Percentiles rank a stretch among this genome's conserved stretches.
phyloP scores from a whole-genome alignment of 1,140 invertebrate species.

The Babylonia areolata region DNA sequence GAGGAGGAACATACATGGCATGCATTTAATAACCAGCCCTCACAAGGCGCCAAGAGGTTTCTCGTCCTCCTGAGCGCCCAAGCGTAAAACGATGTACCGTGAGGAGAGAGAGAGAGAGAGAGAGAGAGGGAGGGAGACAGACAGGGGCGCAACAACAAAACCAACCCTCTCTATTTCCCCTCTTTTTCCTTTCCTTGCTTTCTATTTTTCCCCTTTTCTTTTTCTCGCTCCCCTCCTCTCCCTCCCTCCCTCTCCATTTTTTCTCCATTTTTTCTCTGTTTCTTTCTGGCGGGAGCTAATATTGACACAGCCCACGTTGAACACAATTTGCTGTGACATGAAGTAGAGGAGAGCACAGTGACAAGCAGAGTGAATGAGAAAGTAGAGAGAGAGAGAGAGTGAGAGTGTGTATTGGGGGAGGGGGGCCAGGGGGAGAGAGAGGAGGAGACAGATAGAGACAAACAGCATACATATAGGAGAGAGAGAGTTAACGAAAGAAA shows the following conservation, averaged over 20 bases:
- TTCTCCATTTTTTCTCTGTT: background rate
- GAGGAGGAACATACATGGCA: background rate
- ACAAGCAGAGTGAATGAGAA: background rate
- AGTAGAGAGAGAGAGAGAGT: background rate
- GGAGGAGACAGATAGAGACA: background rate
- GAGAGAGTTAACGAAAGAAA: background rate
- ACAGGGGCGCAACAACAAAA: background rate
- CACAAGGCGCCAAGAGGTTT: background rate
- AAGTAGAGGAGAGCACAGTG: background rate
- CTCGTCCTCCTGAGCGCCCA: background rate
- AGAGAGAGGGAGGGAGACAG: background rate
- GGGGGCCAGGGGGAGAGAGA: background rate
- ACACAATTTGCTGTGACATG: background rate
- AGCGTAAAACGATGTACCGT: background rate
- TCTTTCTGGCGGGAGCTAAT: background rate
- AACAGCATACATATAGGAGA: background rate
- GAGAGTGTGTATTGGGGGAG: background rate
- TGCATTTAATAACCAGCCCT: background rate
- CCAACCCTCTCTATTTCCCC: background rate
- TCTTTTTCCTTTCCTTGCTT: background rate
- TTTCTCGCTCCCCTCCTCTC: background rate
- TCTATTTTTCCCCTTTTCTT: background rate
- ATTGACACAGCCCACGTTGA: conserved; percentile 8
- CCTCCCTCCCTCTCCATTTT: background rate
- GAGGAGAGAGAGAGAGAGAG: background rate